phyloP scores from a whole-genome alignment of 2,113 vertebrate genomes.

The Chlorodrepanis virens region DNA sequence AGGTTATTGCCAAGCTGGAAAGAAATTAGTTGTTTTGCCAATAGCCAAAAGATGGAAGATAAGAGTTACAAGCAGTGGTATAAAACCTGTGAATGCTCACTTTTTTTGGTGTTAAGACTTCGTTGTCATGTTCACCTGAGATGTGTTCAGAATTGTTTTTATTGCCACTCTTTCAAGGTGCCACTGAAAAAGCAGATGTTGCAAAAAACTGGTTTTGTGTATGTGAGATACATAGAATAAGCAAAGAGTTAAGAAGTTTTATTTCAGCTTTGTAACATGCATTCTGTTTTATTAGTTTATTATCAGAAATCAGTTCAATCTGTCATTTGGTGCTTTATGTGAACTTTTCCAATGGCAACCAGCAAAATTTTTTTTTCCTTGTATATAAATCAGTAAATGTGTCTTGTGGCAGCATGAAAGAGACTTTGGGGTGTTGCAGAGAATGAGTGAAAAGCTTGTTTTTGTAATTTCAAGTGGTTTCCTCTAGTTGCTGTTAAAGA shows the following conservation, averaged over 20 bases:
- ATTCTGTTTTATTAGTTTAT: neutral
- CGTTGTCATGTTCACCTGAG: neutral
- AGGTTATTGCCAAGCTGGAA: neutral
- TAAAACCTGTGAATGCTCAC: neutral
- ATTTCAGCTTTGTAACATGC: neutral
- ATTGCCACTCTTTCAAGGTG: neutral
- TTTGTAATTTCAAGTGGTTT: neutral
- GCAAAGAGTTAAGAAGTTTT: neutral
- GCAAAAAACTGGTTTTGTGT: neutral
- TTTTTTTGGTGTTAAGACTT: neutral
- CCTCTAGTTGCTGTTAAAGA: neutral
- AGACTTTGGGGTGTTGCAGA: neutral
- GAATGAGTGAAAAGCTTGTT: neutral
- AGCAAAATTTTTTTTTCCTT: neutral
- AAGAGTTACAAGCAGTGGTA: neutral
- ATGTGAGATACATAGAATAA: neutral
- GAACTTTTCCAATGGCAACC: constrained; percentile 8
- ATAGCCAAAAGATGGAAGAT: neutral
- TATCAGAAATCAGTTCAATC: neutral
- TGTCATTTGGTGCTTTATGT: neutral
- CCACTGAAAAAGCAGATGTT: neutral
- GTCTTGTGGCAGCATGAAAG: neutral
- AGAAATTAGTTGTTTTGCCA: neutral
- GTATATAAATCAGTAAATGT: neutral
- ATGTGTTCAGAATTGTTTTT: neutral